Base-by-base conservation (phyloP, 2,797 vertebrate species). In the Thripadectes ignobilis region DNA sequence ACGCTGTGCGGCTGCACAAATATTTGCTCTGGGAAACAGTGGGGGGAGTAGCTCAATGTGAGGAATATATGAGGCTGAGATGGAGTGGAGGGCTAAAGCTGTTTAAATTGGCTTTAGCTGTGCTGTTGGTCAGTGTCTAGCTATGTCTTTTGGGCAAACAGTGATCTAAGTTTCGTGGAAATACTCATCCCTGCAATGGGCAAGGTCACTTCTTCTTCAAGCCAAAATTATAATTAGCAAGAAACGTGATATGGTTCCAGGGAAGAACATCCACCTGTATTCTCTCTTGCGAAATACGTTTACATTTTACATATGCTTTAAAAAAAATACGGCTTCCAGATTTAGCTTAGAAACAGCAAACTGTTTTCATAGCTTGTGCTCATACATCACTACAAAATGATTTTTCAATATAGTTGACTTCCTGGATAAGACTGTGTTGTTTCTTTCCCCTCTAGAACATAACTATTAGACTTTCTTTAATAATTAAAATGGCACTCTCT, bases 61-160 rank as follows among this genome's bases (percentile, higher is more conserved):
- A 78, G 76, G 76, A 93, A 38, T 55, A 38, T 55, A 86, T 8
- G 73, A 85, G 48, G 58, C 74, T 7, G 2, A 62, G 89, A 89
- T 6, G 13, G 68, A 96, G 78, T 4, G 1, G 68, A 92, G 75
- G 46, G 55, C 59, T 88, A 68, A 89, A 88, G 58, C 69, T 96
- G 88, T 96, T 96, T 95, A 72, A 93, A 58, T 95, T 95, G 95
- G 93, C 95, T 66, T 58, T 51, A 55, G 36, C 16, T 9, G 0
- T 62, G 73, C 66, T 75, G 51, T 92, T 84, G 95, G 95, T 95
- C 95, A 95, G 88, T 78, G 95, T 93, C 92, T 96, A 81, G 75
- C 89, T 91, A 90, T 95, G 94, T 91, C 89, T 92, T 93, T 71
- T 88, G 89, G 85, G 89, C 88, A 85, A 94, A 57, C 0, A 4